Evolutionary conservation across 92 coral and sea anemone species (phyloP), one percentile per base, ranked within the genome.

Genomic region (Galaxea fascicularis): DNA sequence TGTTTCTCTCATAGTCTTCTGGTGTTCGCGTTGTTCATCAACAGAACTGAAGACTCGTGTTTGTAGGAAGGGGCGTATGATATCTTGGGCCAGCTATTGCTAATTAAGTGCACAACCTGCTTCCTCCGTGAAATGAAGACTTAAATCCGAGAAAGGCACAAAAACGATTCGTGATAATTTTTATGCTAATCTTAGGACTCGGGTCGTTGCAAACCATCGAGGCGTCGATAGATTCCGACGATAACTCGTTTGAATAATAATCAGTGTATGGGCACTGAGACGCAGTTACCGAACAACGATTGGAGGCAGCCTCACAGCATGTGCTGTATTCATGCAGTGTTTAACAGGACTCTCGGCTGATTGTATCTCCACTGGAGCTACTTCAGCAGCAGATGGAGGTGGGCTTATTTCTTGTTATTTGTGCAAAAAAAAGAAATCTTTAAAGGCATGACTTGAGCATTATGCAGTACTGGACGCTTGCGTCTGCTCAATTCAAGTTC

Each of bases 171-270:
- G 41, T 35, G 41, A 35, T 22, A 44, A 3, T 45, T 64, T 10
- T 14, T 25, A 63, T 78, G 54, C 26, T 46, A 30, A 77, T 63
- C 71, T 41, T 44, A 3, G 15, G 26, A 25, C 44, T 29, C 45
- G 45, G 15, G 24, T 22, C 0, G 31, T 9, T 25, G 4, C 10
- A 44, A 62, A 27, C 63, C 27, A 45, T 25, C 49, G 25, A 45
- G 46, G 82, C 82, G 82, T 78, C 60, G 9, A 26, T 0, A 35
- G 47, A 31, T 31, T 22, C 24, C 28, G 60, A 27, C 31, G 22
- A 65, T 27, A 78, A 17, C 25, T 18, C 18, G 44, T 58, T 62
- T 78, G 71, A 63, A 62, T 78, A 44, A 27, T 78, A 62, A 78
- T 63, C 54, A 24, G 10, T 78, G 46, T 27, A 1, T 78, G 24